Evolutionary conservation across 2,888 invertebrate species (phyloP).

Genomic region (Drosophila limbata): DNA sequence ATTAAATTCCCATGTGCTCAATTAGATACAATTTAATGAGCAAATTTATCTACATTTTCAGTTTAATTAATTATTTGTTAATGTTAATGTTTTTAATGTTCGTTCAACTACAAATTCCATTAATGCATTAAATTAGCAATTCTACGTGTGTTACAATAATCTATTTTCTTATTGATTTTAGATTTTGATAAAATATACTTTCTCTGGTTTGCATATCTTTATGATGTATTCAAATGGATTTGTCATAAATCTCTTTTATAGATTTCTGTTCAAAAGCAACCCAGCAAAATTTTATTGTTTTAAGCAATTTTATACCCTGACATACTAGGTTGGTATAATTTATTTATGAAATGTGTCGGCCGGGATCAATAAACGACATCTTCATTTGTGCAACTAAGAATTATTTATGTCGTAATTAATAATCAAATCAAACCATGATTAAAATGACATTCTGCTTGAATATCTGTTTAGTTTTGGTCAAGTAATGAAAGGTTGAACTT

Average conservation of each 20-base stretch:
- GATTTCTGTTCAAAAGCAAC: slow-evolving; percentile 31
- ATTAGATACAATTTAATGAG: slow-evolving; percentile 4
- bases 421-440: too few relatives aligned
- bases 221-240: slow-evolving; percentile 5
- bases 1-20: slow-evolving; percentile 7
- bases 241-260: slow-evolving; percentile 30
- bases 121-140: not conserved
- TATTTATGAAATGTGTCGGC: too few relatives aligned
- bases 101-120: not conserved
- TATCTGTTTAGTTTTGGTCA: too few relatives aligned
- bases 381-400: too few relatives aligned
- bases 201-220: not conserved
- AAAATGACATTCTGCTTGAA: too few relatives aligned
- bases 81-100: too few relatives aligned
- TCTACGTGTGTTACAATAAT: not conserved
- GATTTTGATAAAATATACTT: not conserved
- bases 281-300: slow-evolving; percentile 3
- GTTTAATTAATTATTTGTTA: not conserved
- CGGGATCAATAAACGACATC: too few relatives aligned
- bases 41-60: not conserved
- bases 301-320: slow-evolving; percentile 2
- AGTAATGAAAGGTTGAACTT: too few relatives aligned
- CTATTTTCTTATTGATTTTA: not conserved
- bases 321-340: too few relatives aligned
- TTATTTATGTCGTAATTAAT: too few relatives aligned